Evolutionary conservation across 2,888 invertebrate genomes (phyloP).

Genomic region (Meteorus cinctellus): DNA sequence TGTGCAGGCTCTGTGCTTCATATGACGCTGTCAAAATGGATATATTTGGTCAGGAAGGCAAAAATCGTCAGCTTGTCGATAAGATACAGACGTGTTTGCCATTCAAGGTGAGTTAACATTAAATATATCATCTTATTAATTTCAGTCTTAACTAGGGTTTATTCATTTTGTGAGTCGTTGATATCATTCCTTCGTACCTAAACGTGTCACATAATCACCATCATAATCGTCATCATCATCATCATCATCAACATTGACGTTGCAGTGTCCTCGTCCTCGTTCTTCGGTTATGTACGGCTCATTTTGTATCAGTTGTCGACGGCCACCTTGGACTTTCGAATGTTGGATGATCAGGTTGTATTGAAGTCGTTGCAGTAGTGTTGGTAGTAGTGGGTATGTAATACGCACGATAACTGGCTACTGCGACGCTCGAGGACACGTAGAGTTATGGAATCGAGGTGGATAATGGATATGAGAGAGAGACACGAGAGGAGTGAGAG

Average conservation of each 20-base stretch:
- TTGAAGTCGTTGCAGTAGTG: conserved; percentile 4
- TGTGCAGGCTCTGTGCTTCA: conserved; percentile 74
- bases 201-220: conserved; percentile 1
- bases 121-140: background rate
- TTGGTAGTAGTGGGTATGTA: conserved; percentile 1
- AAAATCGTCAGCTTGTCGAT: conserved; percentile 72
- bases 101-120: conserved; percentile 69
- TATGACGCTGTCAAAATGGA: conserved; percentile 74
- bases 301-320: conserved; percentile 22
- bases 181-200: background rate
- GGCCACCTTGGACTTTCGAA: conserved; percentile 47
- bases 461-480: conserved; percentile 15
- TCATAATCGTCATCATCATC: conserved; percentile 30
- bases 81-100: conserved; percentile 74
- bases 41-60: conserved; percentile 74
- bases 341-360: conserved; percentile 35
- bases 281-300: conserved; percentile 34
- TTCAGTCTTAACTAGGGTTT: background rate
- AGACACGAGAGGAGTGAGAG: conserved; percentile 20
- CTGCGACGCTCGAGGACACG: conserved; percentile 35
- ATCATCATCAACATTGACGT: conserved; percentile 26
- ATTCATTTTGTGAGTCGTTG: background rate
- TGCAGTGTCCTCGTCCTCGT: conserved; percentile 43
- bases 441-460: conserved; percentile 16
- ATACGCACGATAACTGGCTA: conserved; percentile 13